Conservation (phyloP, 37 sponge, comb jelly and placozoan genomes). For the Chondrilla cf. caribensis region DNA sequence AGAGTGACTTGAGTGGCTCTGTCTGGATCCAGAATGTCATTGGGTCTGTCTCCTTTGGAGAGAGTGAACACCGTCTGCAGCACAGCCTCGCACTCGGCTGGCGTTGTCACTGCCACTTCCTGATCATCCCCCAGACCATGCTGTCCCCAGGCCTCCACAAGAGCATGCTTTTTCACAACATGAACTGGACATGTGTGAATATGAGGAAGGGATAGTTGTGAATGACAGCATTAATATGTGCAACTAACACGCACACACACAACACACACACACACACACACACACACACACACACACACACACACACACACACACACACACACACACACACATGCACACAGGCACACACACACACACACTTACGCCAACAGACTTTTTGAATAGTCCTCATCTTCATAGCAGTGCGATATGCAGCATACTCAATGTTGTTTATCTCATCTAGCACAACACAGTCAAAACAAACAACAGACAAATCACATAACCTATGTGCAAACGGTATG, state of each 20-base stretch:
- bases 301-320: not conserved
- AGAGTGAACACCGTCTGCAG: constrained; percentile 14
- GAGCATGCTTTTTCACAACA: not conserved
- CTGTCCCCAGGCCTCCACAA: not conserved
- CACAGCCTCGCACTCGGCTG: constrained; percentile 5
- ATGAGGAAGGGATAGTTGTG: not conserved
- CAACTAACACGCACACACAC: not conserved
- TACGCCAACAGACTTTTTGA: constrained; percentile 37
- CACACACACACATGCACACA: not conserved
- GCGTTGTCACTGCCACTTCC: not conserved
- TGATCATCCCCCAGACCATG: constrained; percentile 9
- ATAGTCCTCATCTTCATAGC: constrained; percentile 87
- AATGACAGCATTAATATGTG: not conserved
- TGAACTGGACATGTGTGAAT: not conserved
- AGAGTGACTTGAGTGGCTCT: not conserved
- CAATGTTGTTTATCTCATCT: constrained; percentile 69
- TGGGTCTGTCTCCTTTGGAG: constrained; percentile 1
- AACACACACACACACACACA: not conserved
- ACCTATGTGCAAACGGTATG: no score
- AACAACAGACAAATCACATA: no score
- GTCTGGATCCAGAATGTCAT: not conserved
- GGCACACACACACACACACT: not conserved
- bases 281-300: not conserved
- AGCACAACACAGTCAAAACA: not conserved
- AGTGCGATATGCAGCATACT: constrained; percentile 82